Percentiles rank a stretch among this genome's conserved stretches.
phyloP scores from a whole-genome alignment of 2,888 invertebrate species.

The Ischnus inquisitorius region DNA sequence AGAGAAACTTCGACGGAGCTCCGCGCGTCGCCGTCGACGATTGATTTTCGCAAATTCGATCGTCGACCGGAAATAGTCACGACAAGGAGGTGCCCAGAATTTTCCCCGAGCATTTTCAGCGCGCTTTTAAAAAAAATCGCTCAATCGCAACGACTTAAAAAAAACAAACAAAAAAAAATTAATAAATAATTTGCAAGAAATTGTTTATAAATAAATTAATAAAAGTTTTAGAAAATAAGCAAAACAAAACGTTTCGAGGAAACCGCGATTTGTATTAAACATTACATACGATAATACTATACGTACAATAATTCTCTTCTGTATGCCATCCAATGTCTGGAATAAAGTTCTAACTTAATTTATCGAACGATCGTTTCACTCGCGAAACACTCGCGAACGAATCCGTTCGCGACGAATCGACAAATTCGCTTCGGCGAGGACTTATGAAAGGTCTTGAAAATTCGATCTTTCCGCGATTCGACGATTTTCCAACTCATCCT shows the following conservation, averaged over 20 bases:
- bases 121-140: no score
- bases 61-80: no score
- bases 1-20: no score
- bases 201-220: no score
- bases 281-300: slow-evolving; percentile 38
- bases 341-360: slow-evolving; percentile 41
- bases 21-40: no score
- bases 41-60: no score
- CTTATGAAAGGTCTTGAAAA: background rate
- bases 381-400: no score
- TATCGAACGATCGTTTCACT: slow-evolving; percentile 52
- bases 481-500: background rate
- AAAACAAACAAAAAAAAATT: background rate
- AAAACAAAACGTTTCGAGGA: slow-evolving; percentile 5
- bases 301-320: slow-evolving; percentile 30
- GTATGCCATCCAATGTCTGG: slow-evolving; percentile 7
- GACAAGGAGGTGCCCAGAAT: no score
- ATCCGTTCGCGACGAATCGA: background rate
- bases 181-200: background rate
- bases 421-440: background rate
- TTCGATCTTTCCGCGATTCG: background rate
- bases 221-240: no score
- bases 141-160: slow-evolving; percentile 52
- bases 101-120: no score
- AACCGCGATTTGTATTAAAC: slow-evolving; percentile 47